These are phyloP conservation scores for Jacana jacana DNA, from an alignment of 2,113 vertebrate species.

Conservation along the genomic window DNA sequence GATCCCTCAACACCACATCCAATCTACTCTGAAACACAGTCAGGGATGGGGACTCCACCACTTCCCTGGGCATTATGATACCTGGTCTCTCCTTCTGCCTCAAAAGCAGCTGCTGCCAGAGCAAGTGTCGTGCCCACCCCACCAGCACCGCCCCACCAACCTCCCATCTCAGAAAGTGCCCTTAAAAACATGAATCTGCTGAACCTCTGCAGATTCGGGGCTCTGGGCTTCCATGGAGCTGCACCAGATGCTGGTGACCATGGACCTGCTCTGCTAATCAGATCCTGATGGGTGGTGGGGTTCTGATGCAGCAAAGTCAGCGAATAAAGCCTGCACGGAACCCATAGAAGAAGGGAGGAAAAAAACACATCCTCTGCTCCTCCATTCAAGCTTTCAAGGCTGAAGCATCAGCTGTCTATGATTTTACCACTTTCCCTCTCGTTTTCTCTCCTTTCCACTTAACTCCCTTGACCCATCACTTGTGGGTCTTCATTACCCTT, in stretches of 20 bases:
- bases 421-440: neutral
- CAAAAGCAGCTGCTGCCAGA: neutral
- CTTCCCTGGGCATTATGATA: no score
- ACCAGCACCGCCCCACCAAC: no score
- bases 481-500: neutral
- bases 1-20: no score
- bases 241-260: neutral
- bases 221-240: neutral
- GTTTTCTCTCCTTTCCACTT: neutral
- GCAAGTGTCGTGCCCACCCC: no score
- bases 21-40: no score
- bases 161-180: neutral
- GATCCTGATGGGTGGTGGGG: neutral
- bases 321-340: neutral
- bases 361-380: no score
- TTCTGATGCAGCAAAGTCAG: neutral
- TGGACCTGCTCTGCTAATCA: neutral
- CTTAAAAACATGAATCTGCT: neutral
- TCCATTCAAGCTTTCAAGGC: neutral
- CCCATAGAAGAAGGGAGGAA: neutral
- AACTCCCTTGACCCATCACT: neutral
- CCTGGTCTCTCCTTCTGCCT: neutral
- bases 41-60: no score
- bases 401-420: neutral
- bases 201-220: neutral